Evolutionary conservation across 1,140 invertebrate genomes (phyloP).

Genomic region (Penaeus indicus): DNA sequence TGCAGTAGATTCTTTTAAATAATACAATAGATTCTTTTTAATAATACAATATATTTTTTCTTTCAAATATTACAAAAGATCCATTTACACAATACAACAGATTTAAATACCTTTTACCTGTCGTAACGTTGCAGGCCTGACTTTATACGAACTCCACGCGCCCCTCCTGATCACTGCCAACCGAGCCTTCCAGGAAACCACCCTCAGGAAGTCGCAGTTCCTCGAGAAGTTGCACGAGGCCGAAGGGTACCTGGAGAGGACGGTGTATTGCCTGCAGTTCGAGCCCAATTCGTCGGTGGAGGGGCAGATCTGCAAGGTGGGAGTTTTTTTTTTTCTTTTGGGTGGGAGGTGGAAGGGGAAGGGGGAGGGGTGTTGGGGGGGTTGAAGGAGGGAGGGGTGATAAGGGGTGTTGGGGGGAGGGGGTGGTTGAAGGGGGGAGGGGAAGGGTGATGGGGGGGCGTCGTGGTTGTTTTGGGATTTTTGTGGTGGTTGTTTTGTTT

Average conservation of each 20-base stretch:
- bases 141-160: constrained; percentile 64
- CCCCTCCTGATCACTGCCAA: constrained; percentile 63
- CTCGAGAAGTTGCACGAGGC: constrained; percentile 39
- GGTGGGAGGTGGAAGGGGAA: not conserved
- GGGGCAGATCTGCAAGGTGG: constrained; percentile 56
- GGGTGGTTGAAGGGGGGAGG: too few species aligned
- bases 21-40: too few species aligned
- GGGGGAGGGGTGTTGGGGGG: not conserved
- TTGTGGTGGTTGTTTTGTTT: not conserved
- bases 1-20: too few species aligned
- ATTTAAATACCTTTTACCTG: too few species aligned
- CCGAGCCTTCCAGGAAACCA: constrained; percentile 56
- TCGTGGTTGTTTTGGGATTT: too few species aligned
- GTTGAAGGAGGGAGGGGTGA: not conserved
- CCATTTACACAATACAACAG: not conserved
- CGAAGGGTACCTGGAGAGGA: constrained; percentile 35
- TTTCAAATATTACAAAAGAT: too few species aligned
- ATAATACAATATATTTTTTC: too few species aligned
- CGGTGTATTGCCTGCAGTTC: constrained; percentile 60
- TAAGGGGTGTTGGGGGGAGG: not conserved
- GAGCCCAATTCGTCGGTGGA: constrained; percentile 60
- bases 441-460: not conserved
- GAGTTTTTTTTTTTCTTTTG: too few species aligned
- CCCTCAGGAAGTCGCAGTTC: constrained; percentile 53
- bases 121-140: constrained; percentile 31